A percentile compares a stretch with the other conserved stretches of the same genome.
These are phyloP conservation scores for Brotula barbata DNA, from an alignment of 2,797 vertebrate genomes.

Conservation along the genomic window DNA sequence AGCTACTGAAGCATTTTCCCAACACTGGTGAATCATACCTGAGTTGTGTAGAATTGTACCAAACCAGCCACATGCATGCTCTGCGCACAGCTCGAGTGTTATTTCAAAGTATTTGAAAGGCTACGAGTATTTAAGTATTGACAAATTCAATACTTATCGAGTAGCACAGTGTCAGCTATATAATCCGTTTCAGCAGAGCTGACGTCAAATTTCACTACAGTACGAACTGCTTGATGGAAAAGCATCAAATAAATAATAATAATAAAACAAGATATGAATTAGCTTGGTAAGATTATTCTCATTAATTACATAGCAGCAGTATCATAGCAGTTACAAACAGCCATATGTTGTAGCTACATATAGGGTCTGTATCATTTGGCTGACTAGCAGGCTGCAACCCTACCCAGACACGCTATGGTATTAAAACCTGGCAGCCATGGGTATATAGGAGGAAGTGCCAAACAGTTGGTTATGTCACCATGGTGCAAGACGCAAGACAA, in stretches of 20 bases:
- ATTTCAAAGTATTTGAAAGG: too few species aligned
- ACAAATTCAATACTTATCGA: too few species aligned
- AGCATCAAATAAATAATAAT: background rate
- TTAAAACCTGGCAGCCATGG: background rate
- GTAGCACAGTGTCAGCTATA: too few species aligned
- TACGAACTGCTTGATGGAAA: background rate
- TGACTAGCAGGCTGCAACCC: background rate
- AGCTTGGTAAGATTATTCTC: background rate
- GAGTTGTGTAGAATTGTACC: too few species aligned
- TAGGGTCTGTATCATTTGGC: background rate
- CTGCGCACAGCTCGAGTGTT: too few species aligned
- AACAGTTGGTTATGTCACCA: constrained; percentile 9
- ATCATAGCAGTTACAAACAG: constrained; percentile 14
- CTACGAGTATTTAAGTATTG: too few species aligned
- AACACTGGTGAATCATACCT: too few species aligned
- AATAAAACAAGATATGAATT: too few species aligned
- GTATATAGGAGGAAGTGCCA: constrained; percentile 20
- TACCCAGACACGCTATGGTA: background rate
- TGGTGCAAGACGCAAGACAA: background rate
- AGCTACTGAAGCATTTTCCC: background rate
- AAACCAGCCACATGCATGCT: too few species aligned
- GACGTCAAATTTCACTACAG: too few species aligned
- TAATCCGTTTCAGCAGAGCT: too few species aligned
- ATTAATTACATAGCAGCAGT: constrained; percentile 13
- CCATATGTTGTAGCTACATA: constrained; percentile 6